phyloP scores from a whole-genome alignment of 1,140 invertebrate genomes.

The Schlechtendalia chinensis region DNA sequence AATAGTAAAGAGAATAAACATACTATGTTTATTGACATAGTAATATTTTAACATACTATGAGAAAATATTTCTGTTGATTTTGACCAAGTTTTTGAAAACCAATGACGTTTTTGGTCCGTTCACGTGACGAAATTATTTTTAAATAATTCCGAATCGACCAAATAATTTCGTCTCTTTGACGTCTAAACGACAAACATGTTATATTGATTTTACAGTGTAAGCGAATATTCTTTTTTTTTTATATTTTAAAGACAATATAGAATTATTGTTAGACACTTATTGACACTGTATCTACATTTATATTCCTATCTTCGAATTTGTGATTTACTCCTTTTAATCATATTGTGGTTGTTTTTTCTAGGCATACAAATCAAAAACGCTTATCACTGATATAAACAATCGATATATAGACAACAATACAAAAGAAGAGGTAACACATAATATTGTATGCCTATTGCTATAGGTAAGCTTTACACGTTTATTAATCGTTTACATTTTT shows the following conservation, averaged over 20 bases:
- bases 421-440: constrained; percentile 11
- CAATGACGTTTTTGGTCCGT: no score
- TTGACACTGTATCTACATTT: no score
- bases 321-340: no score
- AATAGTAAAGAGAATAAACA: no score
- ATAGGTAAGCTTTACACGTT: not conserved
- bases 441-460: not conserved
- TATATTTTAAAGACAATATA: no score
- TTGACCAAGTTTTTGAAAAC: no score
- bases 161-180: not conserved
- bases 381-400: constrained; percentile 30
- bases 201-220: not conserved
- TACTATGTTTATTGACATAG: no score
- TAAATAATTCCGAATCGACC: not conserved
- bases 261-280: no score
- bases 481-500: not conserved
- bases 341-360: not conserved
- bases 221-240: not conserved
- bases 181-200: not conserved
- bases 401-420: not conserved
- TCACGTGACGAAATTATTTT: no score
- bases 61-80: not conserved
- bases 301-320: no score
- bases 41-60: no score
- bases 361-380: constrained; percentile 20